Base-by-base conservation (phyloP, 1,140 invertebrate species). In the Thalassaphorura encarpata region DNA sequence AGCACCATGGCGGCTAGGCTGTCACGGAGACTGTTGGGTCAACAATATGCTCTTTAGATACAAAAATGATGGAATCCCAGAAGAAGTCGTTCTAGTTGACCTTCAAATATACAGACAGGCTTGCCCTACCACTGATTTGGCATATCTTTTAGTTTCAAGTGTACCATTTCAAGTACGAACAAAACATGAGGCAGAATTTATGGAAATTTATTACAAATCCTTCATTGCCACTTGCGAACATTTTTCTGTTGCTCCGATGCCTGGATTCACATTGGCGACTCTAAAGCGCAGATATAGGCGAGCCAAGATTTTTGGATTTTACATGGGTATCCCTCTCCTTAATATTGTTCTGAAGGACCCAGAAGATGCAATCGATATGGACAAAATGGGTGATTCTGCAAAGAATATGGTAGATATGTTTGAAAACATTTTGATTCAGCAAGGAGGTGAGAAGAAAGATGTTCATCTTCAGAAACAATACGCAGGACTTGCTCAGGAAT, bases 1-100 rank as follows among this genome's bases (percentile, higher is more conserved):
- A n/a, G n/a, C n/a, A n/a, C n/a, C 33, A 11, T 36, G 33, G 33
- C 11, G 33, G n/a, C n/a, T 11, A 11, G 33, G 33, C 11, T 36
- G 11, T 11, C 82, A 85, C 54, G 83, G 84, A 1, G 84, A 86
- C 68, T 78, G 77, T 28, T 86, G 84, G 84, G 77, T 78, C 0
- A 82, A 81, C 33, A 85, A 86, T 67, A 85, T 85, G 64, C 66
- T 85, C 2, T 75, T 77, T 13, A 74, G 75, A 52, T 76, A 77
- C 53, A 62, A 69, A 4, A 61, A 72, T 8, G 63, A 66, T 1
- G n/a, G 21, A 13, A 36, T 29, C 19, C 54, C 49, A 1, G 40
- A 31, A 6, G 49, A 39, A 26, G 23, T 54, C 6, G 50, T 55
- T 36, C 36, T 60, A 2, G 13, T 55, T 4, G 55, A 56, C 41